These are phyloP conservation scores for Rapana venosa DNA, from an alignment of 2,888 invertebrate species.

Conservation along the genomic window DNA sequence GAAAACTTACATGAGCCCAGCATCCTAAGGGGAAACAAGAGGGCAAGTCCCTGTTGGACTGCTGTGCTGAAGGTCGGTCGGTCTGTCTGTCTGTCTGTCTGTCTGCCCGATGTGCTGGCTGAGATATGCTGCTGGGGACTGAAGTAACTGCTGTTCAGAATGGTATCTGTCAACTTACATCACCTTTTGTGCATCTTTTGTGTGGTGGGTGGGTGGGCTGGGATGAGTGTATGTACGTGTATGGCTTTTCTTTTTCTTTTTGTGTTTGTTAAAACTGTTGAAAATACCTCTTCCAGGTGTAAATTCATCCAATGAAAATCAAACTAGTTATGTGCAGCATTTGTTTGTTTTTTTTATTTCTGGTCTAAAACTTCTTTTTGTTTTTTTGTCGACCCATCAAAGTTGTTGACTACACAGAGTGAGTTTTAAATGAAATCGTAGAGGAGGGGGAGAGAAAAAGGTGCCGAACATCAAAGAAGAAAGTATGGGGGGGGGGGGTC, in stretches of 20 bases:
- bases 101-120: neutral
- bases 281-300: too few relatives aligned
- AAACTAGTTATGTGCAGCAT: conserved; percentile 26
- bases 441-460: too few relatives aligned
- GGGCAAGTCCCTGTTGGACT: too few relatives aligned
- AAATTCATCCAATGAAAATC: neutral
- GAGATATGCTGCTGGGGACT: neutral
- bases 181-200: neutral
- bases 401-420: too few relatives aligned
- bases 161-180: conserved; percentile 19
- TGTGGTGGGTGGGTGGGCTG: neutral
- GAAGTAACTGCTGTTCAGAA: conserved; percentile 27
- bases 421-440: too few relatives aligned
- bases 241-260: neutral
- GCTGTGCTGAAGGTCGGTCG: too few relatives aligned
- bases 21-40: neutral
- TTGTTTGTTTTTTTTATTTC: too few relatives aligned
- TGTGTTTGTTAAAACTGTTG: neutral
- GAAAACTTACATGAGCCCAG: conserved; percentile 17
- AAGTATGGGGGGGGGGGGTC: too few relatives aligned
- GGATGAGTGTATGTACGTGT: neutral
- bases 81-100: too few relatives aligned
- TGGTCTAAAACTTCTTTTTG: too few relatives aligned
- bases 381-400: too few relatives aligned
- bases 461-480: too few relatives aligned